Base-by-base conservation (phyloP, 2,113 vertebrate genomes). In the Butorides virescens region DNA sequence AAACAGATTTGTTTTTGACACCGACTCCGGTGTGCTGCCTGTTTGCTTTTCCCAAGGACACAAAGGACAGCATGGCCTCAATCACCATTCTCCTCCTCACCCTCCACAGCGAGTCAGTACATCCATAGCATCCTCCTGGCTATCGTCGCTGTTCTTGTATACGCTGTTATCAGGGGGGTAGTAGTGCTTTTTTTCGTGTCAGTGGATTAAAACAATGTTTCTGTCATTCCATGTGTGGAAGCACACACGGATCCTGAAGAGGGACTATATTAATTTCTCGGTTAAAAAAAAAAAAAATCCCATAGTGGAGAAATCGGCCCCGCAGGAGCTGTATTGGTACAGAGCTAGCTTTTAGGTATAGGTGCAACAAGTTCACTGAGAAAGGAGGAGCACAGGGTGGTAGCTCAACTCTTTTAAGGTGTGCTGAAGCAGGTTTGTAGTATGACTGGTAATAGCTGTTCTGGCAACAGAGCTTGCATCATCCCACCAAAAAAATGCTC, bases 1-100 rank as follows among this genome's bases (percentile, higher is more conserved):
- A 37, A 88, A 61, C 19, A 47, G 78, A 36, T 78, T 86, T 86
- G 86, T 0, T 78, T 63, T 74, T 78, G 77, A 83, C 90, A 82
- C 66, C 5, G 2, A 25, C 71, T 86, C 47, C 14, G 5, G 81
- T 62, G 78, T 22, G 65, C 65, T 72, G 53, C 77, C 55, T 86
- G 77, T 87, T 90, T 90, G 87, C 39, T 83, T 79, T 87, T 75
- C 91, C 82, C 91, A 93, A 87, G 91, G 78, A 65, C 91, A 59
- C 32, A 58, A 59, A 84, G 67, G 87, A 44, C 61, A 26, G 66
- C 6, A 3, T 52, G 44, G 72, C 44, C 50, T 78, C 37, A 11
- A 18, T 73, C 55, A 34, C 77, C 29, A 4, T 62, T 71, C 36
- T 96, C 44, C 21, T 94, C 29, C 85, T 87, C 21, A 23, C 55